phyloP scores from a whole-genome alignment of 2,888 invertebrate species.

The Drosophila kambysellisi region DNA sequence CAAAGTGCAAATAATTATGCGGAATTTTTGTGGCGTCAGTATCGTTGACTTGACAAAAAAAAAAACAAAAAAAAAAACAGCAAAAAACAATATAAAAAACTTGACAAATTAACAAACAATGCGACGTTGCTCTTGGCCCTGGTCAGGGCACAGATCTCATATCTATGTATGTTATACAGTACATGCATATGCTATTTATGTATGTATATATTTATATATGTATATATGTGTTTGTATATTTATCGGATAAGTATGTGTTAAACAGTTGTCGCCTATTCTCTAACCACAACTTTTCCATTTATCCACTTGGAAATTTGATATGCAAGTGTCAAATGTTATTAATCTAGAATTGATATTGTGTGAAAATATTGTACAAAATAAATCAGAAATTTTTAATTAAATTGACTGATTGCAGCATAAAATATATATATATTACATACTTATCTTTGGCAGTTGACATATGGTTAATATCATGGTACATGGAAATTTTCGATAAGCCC shows the following conservation, averaged over 20 bases:
- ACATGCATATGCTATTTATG: neutral
- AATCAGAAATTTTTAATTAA: neutral
- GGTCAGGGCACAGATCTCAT: conserved; percentile 41
- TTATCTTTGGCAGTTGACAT: neutral
- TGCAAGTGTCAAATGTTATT: neutral
- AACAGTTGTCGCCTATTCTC: neutral
- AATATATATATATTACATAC: neutral
- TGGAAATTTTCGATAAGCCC: neutral
- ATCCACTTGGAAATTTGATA: neutral
- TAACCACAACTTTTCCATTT: neutral
- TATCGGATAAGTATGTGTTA: neutral
- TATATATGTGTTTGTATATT: neutral
- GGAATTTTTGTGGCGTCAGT: conserved; percentile 45
- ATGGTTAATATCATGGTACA: neutral
- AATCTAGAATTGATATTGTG: neutral
- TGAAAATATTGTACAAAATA: neutral
- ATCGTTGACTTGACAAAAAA: conserved; percentile 45
- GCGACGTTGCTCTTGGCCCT: conserved; percentile 37
- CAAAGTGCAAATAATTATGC: conserved; percentile 62
- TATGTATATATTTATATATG: neutral
- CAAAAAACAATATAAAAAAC: neutral
- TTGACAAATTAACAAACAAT: conserved; percentile 13
- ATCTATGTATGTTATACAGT: conserved; percentile 11
- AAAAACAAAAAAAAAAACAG: neutral
- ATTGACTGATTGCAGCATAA: no score